phyloP scores from a whole-genome alignment of 2,888 invertebrate species.

The Gari tellinella region DNA sequence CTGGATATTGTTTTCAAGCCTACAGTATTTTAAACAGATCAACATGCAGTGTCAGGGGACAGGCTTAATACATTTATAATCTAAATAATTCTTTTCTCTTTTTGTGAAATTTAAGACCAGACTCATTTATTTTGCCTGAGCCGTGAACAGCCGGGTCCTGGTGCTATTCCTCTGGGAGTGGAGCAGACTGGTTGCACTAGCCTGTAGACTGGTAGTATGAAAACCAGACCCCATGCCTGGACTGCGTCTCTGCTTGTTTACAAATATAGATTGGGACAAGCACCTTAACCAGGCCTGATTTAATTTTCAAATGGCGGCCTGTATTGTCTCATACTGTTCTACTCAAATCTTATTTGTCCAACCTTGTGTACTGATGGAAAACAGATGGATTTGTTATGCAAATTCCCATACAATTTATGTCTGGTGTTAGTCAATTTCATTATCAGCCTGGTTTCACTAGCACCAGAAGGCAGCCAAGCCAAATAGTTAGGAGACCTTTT shows the following conservation, averaged over 20 bases:
- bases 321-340: conserved; percentile 41
- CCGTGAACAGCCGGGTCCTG: too few species aligned
- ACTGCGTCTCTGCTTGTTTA: conserved; percentile 50
- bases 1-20: too few species aligned
- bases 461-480: conserved; percentile 1
- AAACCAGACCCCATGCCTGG: conserved; percentile 46
- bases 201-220: conserved; percentile 10
- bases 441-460: conserved; percentile 15
- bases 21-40: too few species aligned
- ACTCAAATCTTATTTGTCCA: conserved; percentile 57
- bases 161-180: neutral
- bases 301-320: conserved; percentile 63
- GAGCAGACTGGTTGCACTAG: conserved; percentile 14
- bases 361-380: conserved; percentile 43
- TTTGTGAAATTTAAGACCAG: too few species aligned
- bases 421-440: conserved; percentile 50
- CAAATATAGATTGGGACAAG: conserved; percentile 61
- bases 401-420: conserved; percentile 57
- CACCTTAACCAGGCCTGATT: conserved; percentile 63
- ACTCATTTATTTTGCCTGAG: too few species aligned
- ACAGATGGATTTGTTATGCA: conserved; percentile 60
- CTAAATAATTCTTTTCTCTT: too few species aligned
- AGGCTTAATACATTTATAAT: too few species aligned
- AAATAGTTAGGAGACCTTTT: too few species aligned
- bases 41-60: too few species aligned